Evolutionary conservation across 2,797 vertebrate genomes (phyloP), one percentile per base, ranked within the genome.

Genomic region (Sciurus carolinensis): DNA sequence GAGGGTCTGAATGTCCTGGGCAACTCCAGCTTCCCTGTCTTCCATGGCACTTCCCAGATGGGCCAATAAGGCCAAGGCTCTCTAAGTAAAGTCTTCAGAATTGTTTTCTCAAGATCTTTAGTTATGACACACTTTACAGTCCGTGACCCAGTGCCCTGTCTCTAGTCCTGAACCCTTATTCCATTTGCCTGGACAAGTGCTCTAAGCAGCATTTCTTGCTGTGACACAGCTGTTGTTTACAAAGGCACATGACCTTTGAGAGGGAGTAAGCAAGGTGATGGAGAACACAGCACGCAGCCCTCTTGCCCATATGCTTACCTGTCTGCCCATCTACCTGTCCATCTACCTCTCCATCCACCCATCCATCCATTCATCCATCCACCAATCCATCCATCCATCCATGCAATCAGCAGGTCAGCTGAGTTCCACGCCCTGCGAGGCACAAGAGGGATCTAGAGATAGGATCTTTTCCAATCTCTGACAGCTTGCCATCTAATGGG

Each of bases 401-500:
- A 30, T 59, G 7, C 52, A 88, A 14, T 91, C 42, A 77, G 59
- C 50, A 96, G 89, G 39, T 84, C 42, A 89, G 87, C 83, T 73
- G 84, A 96, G 71, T 15, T 77, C 76, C 8, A 7, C 20, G 17
- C 30, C 39, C 59, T 84, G 30, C 36, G 33, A 95, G 73, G 77
- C 67, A 81, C 42, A 4, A 2, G 15, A 84, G 28, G 73, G 59
- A 67, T 72, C 80, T 73, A 79, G 93, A 82, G 69, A 47, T 69
- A 47, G 3, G 24, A 83, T 87, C 54, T 67, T 77, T 89, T 82
- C 87, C 57, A 50, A 83, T 26, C 52, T 92, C 69, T 17, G 33
- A 89, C 54, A 82, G 42, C 62, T 80, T 3, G 54, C 67, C 91
- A 94, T 85, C 73, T 93, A 81, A 59, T 66, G 87, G 94, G 39